These are phyloP conservation scores for Hydropsyche tenuis DNA, from an alignment of 1,140 invertebrate genomes.

Conservation along the genomic window DNA sequence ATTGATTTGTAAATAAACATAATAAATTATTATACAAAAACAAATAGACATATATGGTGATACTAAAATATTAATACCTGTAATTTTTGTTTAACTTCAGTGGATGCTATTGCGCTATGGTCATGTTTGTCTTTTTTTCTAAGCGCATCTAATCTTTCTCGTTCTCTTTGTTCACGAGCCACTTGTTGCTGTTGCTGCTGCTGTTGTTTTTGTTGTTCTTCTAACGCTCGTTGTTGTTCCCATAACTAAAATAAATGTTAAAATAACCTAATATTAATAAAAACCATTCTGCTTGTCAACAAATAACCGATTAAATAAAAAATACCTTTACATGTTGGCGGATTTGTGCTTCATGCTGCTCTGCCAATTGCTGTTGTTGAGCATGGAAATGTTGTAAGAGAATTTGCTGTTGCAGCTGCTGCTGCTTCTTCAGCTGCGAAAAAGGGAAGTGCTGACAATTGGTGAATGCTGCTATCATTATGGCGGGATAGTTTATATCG, in stretches of 20 bases:
- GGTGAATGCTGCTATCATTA: conserved; percentile 47
- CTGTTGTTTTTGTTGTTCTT: conserved; percentile 63
- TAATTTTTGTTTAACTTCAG: conserved; percentile 94
- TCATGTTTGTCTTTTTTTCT: conserved; percentile 93
- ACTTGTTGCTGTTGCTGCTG: conserved; percentile 55
- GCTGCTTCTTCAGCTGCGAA: conserved; percentile 87
- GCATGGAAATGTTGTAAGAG: conserved; percentile 87
- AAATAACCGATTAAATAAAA: conserved; percentile 10
- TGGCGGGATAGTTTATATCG: conserved; percentile 30
- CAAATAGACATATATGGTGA: no score
- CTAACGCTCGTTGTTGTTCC: conserved; percentile 80
- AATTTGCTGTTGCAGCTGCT: conserved; percentile 88
- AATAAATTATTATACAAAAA: no score
- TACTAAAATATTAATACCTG: no score
- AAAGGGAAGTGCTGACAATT: conserved; percentile 49
- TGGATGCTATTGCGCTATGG: conserved; percentile 93
- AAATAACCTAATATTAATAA: conserved; percentile 12
- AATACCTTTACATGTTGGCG: conserved; percentile 86
- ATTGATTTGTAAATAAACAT: background rate
- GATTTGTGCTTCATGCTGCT: conserved; percentile 87
- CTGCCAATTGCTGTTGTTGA: conserved; percentile 84
- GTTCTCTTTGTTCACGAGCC: conserved; percentile 69
- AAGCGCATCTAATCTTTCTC: conserved; percentile 80
- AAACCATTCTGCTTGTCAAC: background rate
- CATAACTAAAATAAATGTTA: conserved; percentile 71